Percentiles rank a stretch among this genome's conserved stretches.
These are phyloP conservation scores for Ylistrum balloti DNA, from an alignment of 1,140 invertebrate species.

Conservation along the genomic window DNA sequence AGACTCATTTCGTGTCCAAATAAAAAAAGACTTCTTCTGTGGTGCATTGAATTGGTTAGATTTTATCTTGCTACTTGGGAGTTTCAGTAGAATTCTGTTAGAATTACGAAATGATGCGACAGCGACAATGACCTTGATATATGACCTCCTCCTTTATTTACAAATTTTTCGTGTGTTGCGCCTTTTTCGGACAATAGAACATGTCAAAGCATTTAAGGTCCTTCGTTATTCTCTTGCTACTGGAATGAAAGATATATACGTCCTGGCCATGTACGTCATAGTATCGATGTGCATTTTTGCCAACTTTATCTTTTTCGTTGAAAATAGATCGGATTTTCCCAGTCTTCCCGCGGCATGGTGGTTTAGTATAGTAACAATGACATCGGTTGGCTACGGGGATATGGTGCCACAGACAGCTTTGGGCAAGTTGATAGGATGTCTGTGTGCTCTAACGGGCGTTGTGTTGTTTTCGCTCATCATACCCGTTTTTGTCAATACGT, in stretches of 20 bases:
- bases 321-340: slow-evolving; percentile 12
- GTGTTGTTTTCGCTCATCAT: slow-evolving; percentile 40
- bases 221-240: background rate
- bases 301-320: slow-evolving; percentile 28
- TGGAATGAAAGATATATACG: background rate
- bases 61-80: slow-evolving; percentile 26
- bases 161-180: slow-evolving; percentile 8
- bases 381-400: slow-evolving; percentile 95
- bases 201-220: background rate
- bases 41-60: slow-evolving; percentile 45
- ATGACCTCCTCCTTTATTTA: background rate
- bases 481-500: slow-evolving; percentile 4
- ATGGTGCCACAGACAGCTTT: slow-evolving; percentile 47
- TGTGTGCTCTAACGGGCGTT: background rate
- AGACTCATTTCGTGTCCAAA: slow-evolving; percentile 43
- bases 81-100: slow-evolving; percentile 38
- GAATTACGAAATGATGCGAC: background rate
- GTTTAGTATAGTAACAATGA: slow-evolving; percentile 99
- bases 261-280: background rate
- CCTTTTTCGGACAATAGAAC: background rate
- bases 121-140: background rate
- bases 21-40: slow-evolving; percentile 13
- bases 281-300: background rate
- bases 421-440: slow-evolving; percentile 18
- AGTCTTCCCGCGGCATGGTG: slow-evolving; percentile 96